A percentile compares a stretch with the other conserved stretches of the same genome.
These are phyloP conservation scores for Tolmerus cingulatus DNA, from an alignment of 2,888 invertebrate species.

Conservation along the genomic window DNA sequence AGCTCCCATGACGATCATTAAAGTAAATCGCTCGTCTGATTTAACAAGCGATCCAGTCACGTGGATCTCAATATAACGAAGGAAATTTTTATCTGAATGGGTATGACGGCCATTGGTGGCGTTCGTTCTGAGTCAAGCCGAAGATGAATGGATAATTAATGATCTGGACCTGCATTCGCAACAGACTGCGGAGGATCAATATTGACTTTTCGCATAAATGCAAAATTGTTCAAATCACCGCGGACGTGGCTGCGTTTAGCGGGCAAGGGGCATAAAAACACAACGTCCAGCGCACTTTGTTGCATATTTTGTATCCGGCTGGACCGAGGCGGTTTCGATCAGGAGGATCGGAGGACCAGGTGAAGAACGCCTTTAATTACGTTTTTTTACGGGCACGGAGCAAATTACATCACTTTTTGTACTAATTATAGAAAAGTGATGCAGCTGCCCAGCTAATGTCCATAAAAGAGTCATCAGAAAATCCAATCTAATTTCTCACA, in stretches of 20 bases:
- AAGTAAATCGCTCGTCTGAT: slow-evolving; percentile 15
- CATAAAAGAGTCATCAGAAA: neutral
- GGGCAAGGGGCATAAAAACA: neutral
- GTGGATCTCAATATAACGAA: neutral
- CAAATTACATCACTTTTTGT: slow-evolving; percentile 15
- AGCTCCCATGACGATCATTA: slow-evolving; percentile 13
- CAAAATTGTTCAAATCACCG: neutral
- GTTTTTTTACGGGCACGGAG: neutral
- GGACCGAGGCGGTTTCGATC: neutral
- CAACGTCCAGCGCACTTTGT: neutral
- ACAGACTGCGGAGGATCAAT: neutral
- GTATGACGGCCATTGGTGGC: slow-evolving; percentile 6
- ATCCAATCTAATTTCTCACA: slow-evolving; percentile 9
- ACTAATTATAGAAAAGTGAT: slow-evolving; percentile 27
- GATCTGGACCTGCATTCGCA: neutral
- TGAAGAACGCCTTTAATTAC: neutral
- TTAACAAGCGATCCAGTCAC: neutral
- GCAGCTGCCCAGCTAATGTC: neutral
- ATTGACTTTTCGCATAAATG: slow-evolving; percentile 21
- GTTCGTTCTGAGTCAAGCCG: neutral
- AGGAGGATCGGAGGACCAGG: neutral
- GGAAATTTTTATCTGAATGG: slow-evolving; percentile 3
- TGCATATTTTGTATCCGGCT: neutral
- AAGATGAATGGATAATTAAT: slow-evolving; percentile 25
- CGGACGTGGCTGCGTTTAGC: neutral